Evolutionary conservation across 2,888 invertebrate species (phyloP), one percentile per base, ranked within the genome.

Genomic region (Megamerina dolium): DNA sequence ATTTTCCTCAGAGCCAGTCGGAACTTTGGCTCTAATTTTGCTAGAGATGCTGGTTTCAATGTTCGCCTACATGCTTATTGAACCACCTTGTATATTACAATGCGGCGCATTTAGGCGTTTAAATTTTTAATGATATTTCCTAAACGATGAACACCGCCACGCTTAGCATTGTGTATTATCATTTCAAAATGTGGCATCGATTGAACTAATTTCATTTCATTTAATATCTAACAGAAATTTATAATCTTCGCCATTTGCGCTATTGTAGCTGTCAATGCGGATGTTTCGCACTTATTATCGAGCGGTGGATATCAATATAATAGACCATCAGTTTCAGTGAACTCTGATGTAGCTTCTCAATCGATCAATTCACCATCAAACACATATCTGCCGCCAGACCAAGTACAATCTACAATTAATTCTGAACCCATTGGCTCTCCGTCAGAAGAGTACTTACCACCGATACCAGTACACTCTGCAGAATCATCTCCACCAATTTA

Each of bases 391-490:
- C 35, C 41, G 14, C 37, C 37, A 16, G 21, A 16, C 2, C 34
- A 18, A 9, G 21, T 32, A 26, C 27, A 45, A 17, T 37, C n/a
- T 2, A 19, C 35, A 4, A 35, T 35, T 2, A 5, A 40, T 13
- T 36, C 36, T 31, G 37, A 21, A 3, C 23, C 45, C n/a, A 35
- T 34, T 34, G 33, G 41, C 6, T 20, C 49, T 14, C 45, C 44
- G 1, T 13, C 21, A 1, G 29, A 36, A 4, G 41, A 50, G 17
- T 50, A 49, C 19, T 41, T 45, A 34, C 37, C 49, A 14, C 40
- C 45, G 3, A 40, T 43, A 14, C 45, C 29, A 23, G 39, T 10
- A n/a, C n/a, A n/a, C n/a, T n/a, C n/a, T n/a, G n/a, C n/a, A n/a
- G n/a, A n/a, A n/a, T n/a, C n/a, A n/a, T n/a, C 23, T 4, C 26